These are phyloP conservation scores for Plectrocnemia conspersa DNA, from an alignment of 1,140 invertebrate species.

Conservation along the genomic window DNA sequence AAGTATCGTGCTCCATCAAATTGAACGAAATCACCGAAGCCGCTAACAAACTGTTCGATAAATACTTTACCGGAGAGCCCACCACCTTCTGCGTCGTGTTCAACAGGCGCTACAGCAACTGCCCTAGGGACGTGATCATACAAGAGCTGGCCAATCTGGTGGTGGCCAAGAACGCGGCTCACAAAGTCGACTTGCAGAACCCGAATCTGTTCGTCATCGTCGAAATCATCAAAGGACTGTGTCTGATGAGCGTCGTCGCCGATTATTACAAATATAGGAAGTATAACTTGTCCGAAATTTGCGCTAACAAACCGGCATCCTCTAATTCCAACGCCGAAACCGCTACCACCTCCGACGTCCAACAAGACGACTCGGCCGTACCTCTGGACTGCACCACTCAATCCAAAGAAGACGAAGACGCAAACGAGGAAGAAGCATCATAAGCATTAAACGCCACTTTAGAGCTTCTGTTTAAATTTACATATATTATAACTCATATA, in stretches of 20 bases:
- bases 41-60: constrained; percentile 64
- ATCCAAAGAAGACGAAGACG: too few relatives aligned
- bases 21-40: constrained; percentile 65
- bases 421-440: too few relatives aligned
- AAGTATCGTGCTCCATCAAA: constrained; percentile 73
- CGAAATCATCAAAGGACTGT: constrained; percentile 67
- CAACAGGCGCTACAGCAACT: constrained; percentile 76
- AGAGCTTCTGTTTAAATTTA: too few relatives aligned
- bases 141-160: constrained; percentile 66
- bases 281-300: constrained; percentile 58
- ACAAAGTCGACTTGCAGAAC: constrained; percentile 72
- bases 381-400: too few relatives aligned
- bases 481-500: too few relatives aligned
- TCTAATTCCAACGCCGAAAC: too few relatives aligned
- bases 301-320: too few relatives aligned
- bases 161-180: constrained; percentile 59
- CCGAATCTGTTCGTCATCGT: constrained; percentile 72
- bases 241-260: constrained; percentile 61
- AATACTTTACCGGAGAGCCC: constrained; percentile 66
- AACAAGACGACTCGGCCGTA: too few relatives aligned
- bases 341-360: too few relatives aligned
- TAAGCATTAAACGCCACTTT: too few relatives aligned
- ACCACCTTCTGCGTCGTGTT: constrained; percentile 74
- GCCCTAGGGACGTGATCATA: constrained; percentile 66
- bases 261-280: constrained; percentile 64